phyloP scores from a whole-genome alignment of 1,140 invertebrate genomes.

The Zaprionus capensis region DNA sequence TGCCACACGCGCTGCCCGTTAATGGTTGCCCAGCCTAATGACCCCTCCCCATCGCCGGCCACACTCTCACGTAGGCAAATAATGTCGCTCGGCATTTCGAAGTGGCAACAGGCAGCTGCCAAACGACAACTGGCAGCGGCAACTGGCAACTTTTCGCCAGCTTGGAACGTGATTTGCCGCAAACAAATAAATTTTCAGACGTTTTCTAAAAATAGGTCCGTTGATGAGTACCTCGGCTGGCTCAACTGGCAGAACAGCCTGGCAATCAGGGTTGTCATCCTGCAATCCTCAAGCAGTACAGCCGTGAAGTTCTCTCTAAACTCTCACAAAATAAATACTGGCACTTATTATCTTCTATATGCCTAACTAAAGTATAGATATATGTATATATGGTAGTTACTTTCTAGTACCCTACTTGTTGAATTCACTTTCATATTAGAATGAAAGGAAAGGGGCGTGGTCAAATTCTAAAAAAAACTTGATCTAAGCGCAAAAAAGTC shows the following conservation, averaged over 20 bases:
- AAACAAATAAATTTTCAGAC: not conserved
- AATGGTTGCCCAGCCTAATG: conserved; percentile 1
- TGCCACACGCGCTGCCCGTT: not conserved
- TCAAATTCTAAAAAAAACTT: too few relatives aligned
- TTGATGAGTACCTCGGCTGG: not conserved
- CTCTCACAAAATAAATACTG: too few relatives aligned
- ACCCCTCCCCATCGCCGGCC: not conserved
- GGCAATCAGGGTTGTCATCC: too few relatives aligned
- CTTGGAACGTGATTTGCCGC: not conserved
- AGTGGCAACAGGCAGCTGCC: conserved; percentile 4
- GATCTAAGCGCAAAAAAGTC: too few relatives aligned
- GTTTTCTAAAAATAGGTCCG: not conserved
- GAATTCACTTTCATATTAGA: too few relatives aligned
- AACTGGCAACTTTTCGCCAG: conserved; percentile 1
- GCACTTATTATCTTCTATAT: too few relatives aligned
- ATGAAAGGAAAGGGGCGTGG: too few relatives aligned
- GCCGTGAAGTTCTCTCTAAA: too few relatives aligned
- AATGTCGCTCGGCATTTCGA: conserved; percentile 3
- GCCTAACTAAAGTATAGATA: too few relatives aligned
- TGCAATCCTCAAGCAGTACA: too few relatives aligned
- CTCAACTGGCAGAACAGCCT: not conserved
- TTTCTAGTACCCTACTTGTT: too few relatives aligned
- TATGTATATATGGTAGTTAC: too few relatives aligned
- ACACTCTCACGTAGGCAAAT: conserved; percentile 1
- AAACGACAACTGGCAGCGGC: conserved; percentile 2